Base-by-base conservation (phyloP, 2,888 invertebrate genomes). In the Drosophila longiperda region DNA sequence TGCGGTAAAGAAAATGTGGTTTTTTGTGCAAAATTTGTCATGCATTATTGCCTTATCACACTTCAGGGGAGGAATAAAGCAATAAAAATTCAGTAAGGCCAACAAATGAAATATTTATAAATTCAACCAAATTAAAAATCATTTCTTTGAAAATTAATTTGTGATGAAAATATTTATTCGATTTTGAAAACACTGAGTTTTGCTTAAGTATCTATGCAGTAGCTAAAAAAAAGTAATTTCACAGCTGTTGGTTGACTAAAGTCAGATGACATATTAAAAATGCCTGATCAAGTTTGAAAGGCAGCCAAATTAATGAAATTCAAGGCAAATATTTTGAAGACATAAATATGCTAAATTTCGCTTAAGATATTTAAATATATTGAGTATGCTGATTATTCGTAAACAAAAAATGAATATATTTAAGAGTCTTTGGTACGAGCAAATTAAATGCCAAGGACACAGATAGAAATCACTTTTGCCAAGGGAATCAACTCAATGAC, bases 391-490 rank as follows among this genome's bases (percentile, higher is more conserved):
- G 40, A 67, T 23, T 52, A 26, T 29, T 8, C 38, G 26, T 29
- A 34, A 48, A 2, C 11, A 7, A 33, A 49, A 49, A 23, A n/a
- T 11, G 40, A 34, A 36, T 12, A 15, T 20, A 49, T 55, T 55
- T 49, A 62, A 70, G 42, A n/a, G 3, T 42, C 26, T 26, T 23
- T 5, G 11, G 52, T 11, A 7, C 33, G 38, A 57, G 49, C n/a
- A 70, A 58, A 72, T 72, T 58, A 54, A 64, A 72, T 55, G 48
- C 40, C 70, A 71, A 52, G 71, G 54, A 54, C 42, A 26, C 33
- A 55, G 32, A 57, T 42, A 55, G 26, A 60, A 49, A 32, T 49
- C 29, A 65, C 15, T 34, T 45, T 57, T 45, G 29, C 34, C 49
- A 50, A 58, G 29, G 23, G 52, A 48, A 59, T 55, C 54, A 67